Conservation (phyloP, 2,888 invertebrate genomes). For the Pyrocoelia pectoralis region DNA sequence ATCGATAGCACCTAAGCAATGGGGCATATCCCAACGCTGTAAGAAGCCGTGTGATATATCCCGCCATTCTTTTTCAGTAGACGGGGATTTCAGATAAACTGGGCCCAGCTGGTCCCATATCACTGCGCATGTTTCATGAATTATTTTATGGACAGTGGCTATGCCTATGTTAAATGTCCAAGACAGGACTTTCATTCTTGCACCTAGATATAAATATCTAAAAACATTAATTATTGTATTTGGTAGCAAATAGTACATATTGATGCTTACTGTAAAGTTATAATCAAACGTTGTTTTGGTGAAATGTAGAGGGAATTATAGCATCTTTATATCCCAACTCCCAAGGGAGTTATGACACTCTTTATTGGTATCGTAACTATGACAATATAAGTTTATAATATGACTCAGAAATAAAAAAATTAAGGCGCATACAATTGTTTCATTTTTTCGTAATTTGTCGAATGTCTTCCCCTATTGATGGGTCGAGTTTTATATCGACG, state of each 20-base stretch:
- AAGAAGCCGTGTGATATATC: conserved; percentile 16
- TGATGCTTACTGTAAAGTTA: too few relatives aligned
- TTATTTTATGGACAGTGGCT: conserved; percentile 19
- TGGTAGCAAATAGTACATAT: background rate
- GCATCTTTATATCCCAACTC: too few relatives aligned
- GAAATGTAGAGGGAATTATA: too few relatives aligned
- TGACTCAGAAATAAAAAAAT: too few relatives aligned
- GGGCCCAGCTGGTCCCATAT: conserved; percentile 19
- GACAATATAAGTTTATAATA: too few relatives aligned
- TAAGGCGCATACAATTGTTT: too few relatives aligned
- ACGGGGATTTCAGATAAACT: conserved; percentile 17
- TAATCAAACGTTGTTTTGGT: too few relatives aligned
- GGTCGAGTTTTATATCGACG: too few relatives aligned
- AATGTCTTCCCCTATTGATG: too few relatives aligned
- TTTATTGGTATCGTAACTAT: too few relatives aligned
- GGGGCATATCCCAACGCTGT: conserved; percentile 5
- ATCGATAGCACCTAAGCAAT: conserved; percentile 17
- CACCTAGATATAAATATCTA: conserved; percentile 24
- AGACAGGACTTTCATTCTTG: conserved; percentile 11
- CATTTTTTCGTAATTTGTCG: too few relatives aligned
- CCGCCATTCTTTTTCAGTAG: conserved; percentile 17
- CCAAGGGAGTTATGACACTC: too few relatives aligned
- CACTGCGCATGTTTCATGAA: conserved; percentile 15
- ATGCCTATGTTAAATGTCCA: conserved; percentile 19
- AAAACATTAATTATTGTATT: background rate